Evolutionary conservation across 2,113 vertebrate genomes (phyloP).

Genomic region (Etheostoma cragini): DNA sequence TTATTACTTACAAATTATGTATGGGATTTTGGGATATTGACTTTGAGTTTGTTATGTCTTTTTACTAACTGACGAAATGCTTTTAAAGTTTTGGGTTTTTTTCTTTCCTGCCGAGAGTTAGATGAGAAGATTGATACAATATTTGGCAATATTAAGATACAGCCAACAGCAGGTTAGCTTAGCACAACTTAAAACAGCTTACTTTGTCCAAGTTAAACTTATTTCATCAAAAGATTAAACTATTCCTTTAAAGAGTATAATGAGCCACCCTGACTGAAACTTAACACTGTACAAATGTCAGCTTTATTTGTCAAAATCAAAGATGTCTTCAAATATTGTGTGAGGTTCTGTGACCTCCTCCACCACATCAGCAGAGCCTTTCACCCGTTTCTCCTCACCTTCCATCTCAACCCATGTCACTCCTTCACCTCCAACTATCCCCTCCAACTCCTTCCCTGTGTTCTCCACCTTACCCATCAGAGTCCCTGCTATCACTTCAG

Average conservation of each 20-base stretch:
- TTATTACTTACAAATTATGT: slow-evolving; percentile 2
- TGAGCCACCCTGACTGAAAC: neutral
- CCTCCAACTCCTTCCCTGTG: neutral
- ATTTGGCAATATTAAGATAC: neutral
- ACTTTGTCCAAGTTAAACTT: neutral
- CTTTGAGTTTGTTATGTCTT: neutral
- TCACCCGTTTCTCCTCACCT: slow-evolving; percentile 26
- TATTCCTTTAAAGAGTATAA: neutral
- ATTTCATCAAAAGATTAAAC: neutral
- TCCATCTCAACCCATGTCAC: slow-evolving; percentile 45
- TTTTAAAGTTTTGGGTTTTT: neutral
- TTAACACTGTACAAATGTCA: neutral
- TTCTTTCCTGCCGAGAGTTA: neutral
- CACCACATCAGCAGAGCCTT: slow-evolving; percentile 46
- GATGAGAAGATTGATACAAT: neutral
- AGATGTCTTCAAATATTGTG: slow-evolving; percentile 76
- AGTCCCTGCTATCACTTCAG: neutral
- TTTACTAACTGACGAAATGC: neutral
- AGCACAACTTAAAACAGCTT: neutral
- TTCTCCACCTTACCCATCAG: neutral
- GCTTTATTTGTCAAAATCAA: slow-evolving; percentile 74
- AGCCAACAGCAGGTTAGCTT: neutral
- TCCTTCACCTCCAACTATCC: slow-evolving; percentile 43
- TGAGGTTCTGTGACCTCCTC: slow-evolving; percentile 16
- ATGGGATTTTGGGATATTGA: neutral